Conservation (phyloP, 2,888 invertebrate genomes). For the Ectemnius lituratus region DNA sequence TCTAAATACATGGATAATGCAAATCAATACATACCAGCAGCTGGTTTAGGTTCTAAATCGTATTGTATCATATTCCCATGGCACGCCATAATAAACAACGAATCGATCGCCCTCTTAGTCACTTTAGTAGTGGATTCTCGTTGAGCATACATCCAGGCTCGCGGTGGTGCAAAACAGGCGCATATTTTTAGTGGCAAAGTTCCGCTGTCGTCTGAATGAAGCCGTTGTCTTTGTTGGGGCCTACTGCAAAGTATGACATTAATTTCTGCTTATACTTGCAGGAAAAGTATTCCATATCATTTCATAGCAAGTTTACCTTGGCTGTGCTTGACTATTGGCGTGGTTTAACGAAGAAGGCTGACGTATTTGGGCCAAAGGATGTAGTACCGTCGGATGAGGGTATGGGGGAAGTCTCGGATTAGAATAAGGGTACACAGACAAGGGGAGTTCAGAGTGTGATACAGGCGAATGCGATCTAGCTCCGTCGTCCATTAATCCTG, state of each 20-base stretch:
- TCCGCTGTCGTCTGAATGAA: conserved; percentile 85
- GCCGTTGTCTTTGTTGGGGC: conserved; percentile 80
- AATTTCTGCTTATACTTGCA: neutral
- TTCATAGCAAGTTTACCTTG: conserved; percentile 60
- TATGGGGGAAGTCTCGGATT: conserved; percentile 96
- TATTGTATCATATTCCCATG: conserved; percentile 93
- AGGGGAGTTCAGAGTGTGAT: conserved; percentile 77
- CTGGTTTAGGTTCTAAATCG: conserved; percentile 88
- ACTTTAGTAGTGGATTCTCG: conserved; percentile 73
- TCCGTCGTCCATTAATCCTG: conserved; percentile 88
- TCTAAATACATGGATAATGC: too few relatives aligned
- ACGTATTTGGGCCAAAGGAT: conserved; percentile 92
- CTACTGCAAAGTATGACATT: conserved; percentile 47
- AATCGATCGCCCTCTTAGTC: conserved; percentile 84
- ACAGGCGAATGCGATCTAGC: conserved; percentile 87
- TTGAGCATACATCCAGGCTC: conserved; percentile 84
- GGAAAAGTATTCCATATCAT: too few relatives aligned
- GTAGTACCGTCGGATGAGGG: conserved; percentile 89
- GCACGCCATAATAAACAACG: conserved; percentile 94
- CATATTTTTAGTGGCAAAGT: conserved; percentile 87
- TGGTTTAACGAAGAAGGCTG: conserved; percentile 80
- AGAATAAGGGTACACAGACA: conserved; percentile 82
- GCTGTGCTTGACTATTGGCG: conserved; percentile 69
- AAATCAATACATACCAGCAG: conserved; percentile 77
- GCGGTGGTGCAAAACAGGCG: conserved; percentile 87